A percentile compares a stretch with the other conserved stretches of the same genome.
Conservation (phyloP, 2,113 vertebrate species). For the Mustela lutreola region DNA sequence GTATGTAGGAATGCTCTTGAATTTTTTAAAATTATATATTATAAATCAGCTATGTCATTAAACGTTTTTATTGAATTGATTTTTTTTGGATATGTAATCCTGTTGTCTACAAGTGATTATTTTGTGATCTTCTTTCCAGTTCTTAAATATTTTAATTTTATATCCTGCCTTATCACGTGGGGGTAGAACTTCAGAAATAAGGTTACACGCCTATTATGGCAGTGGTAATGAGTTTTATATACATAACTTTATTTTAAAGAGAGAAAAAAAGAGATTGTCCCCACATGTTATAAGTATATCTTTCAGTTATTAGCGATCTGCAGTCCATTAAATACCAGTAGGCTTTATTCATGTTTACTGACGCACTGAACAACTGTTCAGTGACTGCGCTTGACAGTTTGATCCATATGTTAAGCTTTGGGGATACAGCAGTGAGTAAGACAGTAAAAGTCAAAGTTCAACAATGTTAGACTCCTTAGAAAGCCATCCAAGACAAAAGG, state of each 20-base stretch:
- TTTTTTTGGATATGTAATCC: constrained; percentile 27
- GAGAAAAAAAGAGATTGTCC: not conserved
- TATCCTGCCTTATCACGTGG: constrained; percentile 54
- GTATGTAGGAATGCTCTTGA: not conserved
- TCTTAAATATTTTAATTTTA: constrained; percentile 43
- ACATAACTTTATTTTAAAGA: not conserved
- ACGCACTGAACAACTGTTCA: not conserved
- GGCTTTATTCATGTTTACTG: not conserved
- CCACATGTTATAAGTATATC: not conserved
- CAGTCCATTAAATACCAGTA: not conserved
- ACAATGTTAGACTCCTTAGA: not conserved
- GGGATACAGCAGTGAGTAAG: not conserved
- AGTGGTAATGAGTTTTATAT: not conserved
- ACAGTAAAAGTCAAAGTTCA: not conserved
- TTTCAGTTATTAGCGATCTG: not conserved
- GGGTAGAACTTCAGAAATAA: constrained; percentile 35
- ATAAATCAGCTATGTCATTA: not conserved
- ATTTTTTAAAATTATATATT: not conserved
- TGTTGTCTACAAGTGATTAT: not conserved
- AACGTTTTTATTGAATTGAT: constrained; percentile 42
- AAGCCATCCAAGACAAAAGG: not conserved
- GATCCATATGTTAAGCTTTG: not conserved
- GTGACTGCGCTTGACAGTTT: not conserved
- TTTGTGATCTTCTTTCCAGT: constrained; percentile 30
- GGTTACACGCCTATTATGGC: not conserved